Conservation (phyloP, 2,888 invertebrate genomes). For the Limnephilus rhombicus region DNA sequence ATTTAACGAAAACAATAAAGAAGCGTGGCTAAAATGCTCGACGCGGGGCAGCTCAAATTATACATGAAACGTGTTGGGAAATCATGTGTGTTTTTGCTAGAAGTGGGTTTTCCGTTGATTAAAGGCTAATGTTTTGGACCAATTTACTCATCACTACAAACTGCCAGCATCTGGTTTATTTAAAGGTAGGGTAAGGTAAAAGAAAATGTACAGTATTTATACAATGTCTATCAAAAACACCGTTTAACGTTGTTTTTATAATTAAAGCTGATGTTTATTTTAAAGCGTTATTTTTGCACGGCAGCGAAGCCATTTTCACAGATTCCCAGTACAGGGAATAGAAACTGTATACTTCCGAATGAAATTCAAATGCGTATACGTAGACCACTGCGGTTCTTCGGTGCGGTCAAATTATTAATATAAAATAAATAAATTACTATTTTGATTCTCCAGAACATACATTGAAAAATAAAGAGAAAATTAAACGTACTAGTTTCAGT, state of each 20-base stretch:
- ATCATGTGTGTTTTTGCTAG: not conserved
- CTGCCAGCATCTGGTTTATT: not conserved
- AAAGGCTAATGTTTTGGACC: not conserved
- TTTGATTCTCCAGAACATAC: too few species aligned
- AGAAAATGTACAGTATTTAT: too few species aligned
- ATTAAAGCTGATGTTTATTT: not conserved
- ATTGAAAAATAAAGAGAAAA: too few species aligned
- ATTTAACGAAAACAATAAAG: constrained; percentile 12
- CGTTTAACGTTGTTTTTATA: too few species aligned
- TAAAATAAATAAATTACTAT: too few species aligned
- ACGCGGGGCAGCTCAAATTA: not conserved
- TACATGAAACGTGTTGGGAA: not conserved
- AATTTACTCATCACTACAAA: not conserved
- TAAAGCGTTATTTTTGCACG: not conserved
- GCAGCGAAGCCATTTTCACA: not conserved
- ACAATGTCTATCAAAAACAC: too few species aligned
- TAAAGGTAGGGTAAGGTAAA: not conserved
- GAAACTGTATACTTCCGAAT: too few species aligned
- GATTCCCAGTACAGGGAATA: too few species aligned
- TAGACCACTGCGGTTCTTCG: too few species aligned
- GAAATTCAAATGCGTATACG: too few species aligned
- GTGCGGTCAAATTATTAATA: too few species aligned
- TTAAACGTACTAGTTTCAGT: too few species aligned
- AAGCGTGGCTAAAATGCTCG: not conserved
- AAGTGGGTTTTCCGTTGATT: not conserved